A percentile compares a stretch with the other conserved stretches of the same genome.
phyloP scores from a whole-genome alignment of 2,888 invertebrate genomes.

The Euzetes globulus region DNA sequence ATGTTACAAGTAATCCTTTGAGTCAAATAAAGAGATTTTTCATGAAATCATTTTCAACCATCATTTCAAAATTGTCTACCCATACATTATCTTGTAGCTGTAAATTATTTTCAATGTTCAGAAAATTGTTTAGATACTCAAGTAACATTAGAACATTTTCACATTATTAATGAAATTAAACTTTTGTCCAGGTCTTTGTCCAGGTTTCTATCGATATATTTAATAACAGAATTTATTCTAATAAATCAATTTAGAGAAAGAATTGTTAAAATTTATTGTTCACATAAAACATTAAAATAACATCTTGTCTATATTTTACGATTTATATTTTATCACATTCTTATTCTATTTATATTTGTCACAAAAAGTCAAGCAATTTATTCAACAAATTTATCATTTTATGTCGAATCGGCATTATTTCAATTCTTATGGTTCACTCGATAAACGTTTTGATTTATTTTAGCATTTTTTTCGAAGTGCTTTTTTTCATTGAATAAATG shows the following conservation, averaged over 20 bases:
- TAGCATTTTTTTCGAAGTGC: no score
- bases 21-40: neutral
- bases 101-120: no score
- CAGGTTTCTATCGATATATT: no score
- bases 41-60: neutral
- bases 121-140: no score
- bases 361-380: neutral
- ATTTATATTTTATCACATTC: neutral
- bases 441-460: no score
- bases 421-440: neutral
- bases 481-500: neutral
- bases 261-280: neutral
- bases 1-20: neutral
- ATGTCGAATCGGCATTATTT: neutral
- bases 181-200: no score
- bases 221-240: neutral
- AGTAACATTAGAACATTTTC: no score
- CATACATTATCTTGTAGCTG: no score
- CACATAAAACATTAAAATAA: neutral
- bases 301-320: neutral
- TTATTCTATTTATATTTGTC: neutral
- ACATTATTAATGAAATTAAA: no score
- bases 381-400: constrained; percentile 1
- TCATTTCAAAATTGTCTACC: neutral
- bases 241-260: neutral